Evolutionary conservation across 1,140 invertebrate species (phyloP).

Genomic region (Drosophila subpulchrella): DNA sequence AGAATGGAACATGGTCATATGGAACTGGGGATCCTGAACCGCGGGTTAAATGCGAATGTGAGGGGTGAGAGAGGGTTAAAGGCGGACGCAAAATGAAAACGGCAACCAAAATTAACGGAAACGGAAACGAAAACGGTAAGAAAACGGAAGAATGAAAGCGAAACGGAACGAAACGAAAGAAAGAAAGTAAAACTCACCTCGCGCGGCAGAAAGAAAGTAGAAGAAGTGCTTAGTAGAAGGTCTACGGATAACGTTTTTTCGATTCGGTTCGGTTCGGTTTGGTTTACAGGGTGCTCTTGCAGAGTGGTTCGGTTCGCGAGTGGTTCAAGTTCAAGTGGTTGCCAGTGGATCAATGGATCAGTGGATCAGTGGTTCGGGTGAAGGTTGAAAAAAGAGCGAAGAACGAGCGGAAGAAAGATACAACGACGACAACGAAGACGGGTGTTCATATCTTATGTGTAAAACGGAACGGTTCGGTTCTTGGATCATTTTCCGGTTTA

Average conservation of each 20-base stretch:
- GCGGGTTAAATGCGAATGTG: constrained; percentile 27
- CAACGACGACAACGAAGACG: constrained; percentile 20
- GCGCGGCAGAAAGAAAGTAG: constrained; percentile 50
- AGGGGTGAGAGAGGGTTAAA: constrained; percentile 33
- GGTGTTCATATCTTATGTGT: constrained; percentile 4
- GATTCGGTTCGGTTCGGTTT: constrained; percentile 12
- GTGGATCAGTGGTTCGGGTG: constrained; percentile 21
- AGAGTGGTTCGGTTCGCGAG: constrained; percentile 14
- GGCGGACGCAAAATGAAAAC: constrained; percentile 45
- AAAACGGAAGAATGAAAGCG: constrained; percentile 40
- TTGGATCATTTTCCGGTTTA: constrained; percentile 4
- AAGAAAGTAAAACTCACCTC: constrained; percentile 72
- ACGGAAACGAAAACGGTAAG: constrained; percentile 23
- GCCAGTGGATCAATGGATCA: constrained; percentile 17
- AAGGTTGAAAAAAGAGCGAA: constrained; percentile 24
- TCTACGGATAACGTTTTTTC: constrained; percentile 11
- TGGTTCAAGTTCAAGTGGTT: constrained; percentile 27
- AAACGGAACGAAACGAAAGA: constrained; percentile 38
- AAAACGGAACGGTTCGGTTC: constrained; percentile 6
- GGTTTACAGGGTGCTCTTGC: constrained; percentile 25
- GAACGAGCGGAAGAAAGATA: constrained; percentile 29
- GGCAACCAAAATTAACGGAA: constrained; percentile 24
- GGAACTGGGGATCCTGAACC: constrained; percentile 13
- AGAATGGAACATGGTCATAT: constrained; percentile 4
- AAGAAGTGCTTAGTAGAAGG: constrained; percentile 42